Conservation (phyloP, 2,797 vertebrate species). For the Todus mexicanus region DNA sequence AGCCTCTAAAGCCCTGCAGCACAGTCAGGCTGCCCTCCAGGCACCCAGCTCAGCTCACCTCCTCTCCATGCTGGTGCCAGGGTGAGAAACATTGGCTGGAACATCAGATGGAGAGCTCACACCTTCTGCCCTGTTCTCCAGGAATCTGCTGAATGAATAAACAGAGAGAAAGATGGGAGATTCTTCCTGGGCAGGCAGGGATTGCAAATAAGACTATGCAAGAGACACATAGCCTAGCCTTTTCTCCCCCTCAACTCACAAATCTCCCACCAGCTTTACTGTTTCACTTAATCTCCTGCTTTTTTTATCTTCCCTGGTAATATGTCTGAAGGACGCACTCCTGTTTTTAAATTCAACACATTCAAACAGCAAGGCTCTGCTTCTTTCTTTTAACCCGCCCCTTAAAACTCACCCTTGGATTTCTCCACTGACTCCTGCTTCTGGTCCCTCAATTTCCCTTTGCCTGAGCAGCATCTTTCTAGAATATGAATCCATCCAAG, state of each 20-base stretch:
- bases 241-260: background rate
- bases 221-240: background rate
- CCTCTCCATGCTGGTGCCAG: background rate
- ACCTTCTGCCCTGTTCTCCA: background rate
- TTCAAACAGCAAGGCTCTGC: background rate
- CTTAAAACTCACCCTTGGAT: background rate
- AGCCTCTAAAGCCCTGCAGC: background rate
- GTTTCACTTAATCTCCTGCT: background rate
- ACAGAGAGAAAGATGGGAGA: background rate
- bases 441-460: background rate
- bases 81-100: background rate
- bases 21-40: background rate
- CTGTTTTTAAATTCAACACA: background rate
- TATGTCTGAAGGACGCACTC: background rate
- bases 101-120: background rate
- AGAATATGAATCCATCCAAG: background rate
- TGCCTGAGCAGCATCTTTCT: background rate
- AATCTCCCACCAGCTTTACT: background rate
- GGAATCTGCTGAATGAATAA: background rate
- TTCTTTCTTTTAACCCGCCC: background rate
- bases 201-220: background rate
- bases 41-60: background rate
- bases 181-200: background rate
- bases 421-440: background rate
- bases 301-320: background rate